Percentiles rank a stretch among this genome's conserved stretches.
Evolutionary conservation across 2,113 vertebrate genomes (phyloP).

Genomic region (Ptilorrhoa leucosticta): DNA sequence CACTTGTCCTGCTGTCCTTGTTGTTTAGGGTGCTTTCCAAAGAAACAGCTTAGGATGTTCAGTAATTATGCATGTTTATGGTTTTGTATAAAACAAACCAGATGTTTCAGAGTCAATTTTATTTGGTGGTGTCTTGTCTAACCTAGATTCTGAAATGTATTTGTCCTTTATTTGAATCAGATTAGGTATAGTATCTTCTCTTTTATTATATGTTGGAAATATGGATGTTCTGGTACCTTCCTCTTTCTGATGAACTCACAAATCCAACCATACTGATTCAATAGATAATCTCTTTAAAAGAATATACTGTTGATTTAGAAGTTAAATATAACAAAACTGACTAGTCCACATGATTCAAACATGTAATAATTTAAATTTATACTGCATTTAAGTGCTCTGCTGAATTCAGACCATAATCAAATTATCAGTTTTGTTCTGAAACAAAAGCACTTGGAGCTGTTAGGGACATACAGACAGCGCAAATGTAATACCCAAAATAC

Average conservation of each 20-base stretch:
- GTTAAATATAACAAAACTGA: background rate
- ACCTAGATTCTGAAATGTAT: background rate
- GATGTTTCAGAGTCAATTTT: background rate
- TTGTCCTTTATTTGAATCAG: background rate
- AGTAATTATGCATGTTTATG: background rate
- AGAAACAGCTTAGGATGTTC: background rate
- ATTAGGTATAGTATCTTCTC: background rate
- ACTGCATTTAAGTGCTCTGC: background rate
- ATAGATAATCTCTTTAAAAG: background rate
- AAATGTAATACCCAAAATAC: background rate
- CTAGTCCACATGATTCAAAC: rapidly evolving
- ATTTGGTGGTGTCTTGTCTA: background rate
- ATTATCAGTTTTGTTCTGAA: background rate
- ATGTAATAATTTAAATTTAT: background rate
- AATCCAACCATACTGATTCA: background rate
- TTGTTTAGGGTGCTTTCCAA: background rate
- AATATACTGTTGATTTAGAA: background rate
- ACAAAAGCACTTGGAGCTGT: background rate
- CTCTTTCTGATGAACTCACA: background rate
- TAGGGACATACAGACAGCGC: background rate
- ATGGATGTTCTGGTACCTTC: background rate
- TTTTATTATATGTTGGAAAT: background rate
- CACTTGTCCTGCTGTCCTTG: conserved; percentile 8
- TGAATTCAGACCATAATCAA: background rate
- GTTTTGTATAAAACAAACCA: background rate